These are phyloP conservation scores for Ceriagrion tenellum DNA, from an alignment of 2,888 invertebrate species.

Conservation along the genomic window DNA sequence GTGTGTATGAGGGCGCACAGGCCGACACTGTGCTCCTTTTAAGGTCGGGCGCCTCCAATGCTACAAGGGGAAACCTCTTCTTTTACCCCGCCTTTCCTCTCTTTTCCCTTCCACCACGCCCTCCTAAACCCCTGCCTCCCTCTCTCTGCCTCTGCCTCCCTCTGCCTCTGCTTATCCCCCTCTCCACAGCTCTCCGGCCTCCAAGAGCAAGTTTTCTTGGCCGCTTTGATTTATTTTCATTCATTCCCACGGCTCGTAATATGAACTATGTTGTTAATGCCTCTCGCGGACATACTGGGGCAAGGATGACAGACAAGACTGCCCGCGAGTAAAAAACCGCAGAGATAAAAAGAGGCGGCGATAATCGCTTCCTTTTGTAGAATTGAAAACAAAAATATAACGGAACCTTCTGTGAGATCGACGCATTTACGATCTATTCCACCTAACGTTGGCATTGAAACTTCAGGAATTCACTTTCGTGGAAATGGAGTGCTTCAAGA, in stretches of 20 bases:
- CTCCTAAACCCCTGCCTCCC: neutral
- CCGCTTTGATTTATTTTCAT: neutral
- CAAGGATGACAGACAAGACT: neutral
- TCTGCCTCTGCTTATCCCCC: neutral
- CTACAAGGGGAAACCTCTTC: neutral
- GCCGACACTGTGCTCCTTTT: neutral
- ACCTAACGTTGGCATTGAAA: neutral
- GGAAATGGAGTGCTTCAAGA: neutral
- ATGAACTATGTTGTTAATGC: conserved; percentile 18
- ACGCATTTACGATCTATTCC: neutral
- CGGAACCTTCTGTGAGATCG: neutral
- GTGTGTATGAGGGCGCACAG: neutral
- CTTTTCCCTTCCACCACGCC: neutral
- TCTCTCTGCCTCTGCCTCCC: neutral
- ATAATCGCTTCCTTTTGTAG: too few species aligned
- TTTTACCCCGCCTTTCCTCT: neutral
- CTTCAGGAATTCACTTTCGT: neutral
- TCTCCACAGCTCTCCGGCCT: neutral
- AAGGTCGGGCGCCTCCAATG: neutral
- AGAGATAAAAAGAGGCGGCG: too few species aligned
- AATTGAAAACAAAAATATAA: neutral
- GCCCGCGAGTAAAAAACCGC: neutral
- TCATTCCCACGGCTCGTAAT: neutral
- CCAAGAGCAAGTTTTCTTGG: neutral
- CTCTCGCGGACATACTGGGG: neutral